These are phyloP conservation scores for Nannoperca australis DNA, from an alignment of 2,797 vertebrate species.

Conservation along the genomic window DNA sequence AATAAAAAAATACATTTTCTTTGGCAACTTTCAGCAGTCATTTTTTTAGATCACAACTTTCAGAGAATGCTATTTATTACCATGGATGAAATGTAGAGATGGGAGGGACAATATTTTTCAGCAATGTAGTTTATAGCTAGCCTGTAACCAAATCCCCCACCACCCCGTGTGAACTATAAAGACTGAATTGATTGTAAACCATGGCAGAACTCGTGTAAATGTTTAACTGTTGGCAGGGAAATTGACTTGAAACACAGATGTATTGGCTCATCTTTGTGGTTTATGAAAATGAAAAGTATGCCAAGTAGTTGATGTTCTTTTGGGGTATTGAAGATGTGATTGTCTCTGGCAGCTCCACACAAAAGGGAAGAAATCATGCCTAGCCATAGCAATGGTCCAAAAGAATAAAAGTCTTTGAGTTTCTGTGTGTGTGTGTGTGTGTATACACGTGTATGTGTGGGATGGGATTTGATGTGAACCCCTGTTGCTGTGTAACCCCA, in stretches of 20 bases:
- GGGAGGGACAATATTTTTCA: not conserved
- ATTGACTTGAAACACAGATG: slow-evolving; percentile 17
- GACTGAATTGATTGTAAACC: slow-evolving; percentile 33
- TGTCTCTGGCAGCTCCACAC: slow-evolving; percentile 37
- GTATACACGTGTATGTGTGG: slow-evolving; percentile 14
- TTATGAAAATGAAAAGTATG: slow-evolving; percentile 39
- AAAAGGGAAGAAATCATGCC: slow-evolving; percentile 33
- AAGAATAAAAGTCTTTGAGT: slow-evolving; percentile 8
- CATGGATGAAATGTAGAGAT: slow-evolving; percentile 3
- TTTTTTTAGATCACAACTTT: slow-evolving; percentile 8
- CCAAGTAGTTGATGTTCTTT: slow-evolving; percentile 33
- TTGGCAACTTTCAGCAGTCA: not conserved
- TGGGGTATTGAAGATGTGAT: slow-evolving; percentile 31
- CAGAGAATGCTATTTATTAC: not conserved
- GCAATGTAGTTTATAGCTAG: slow-evolving; percentile 11
- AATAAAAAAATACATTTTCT: not conserved
- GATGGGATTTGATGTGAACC: slow-evolving; percentile 56
- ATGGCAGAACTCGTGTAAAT: slow-evolving; percentile 23
- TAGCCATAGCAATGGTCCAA: slow-evolving; percentile 37
- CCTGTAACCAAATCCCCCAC: slow-evolving; percentile 4
- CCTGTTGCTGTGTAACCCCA: slow-evolving; percentile 63
- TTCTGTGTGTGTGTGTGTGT: slow-evolving; percentile 19
- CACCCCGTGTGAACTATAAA: not conserved
- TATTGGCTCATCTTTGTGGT: slow-evolving; percentile 7
- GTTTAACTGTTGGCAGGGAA: slow-evolving; percentile 32